Evolutionary conservation across 2,113 vertebrate species (phyloP).

Genomic region (Ondatra zibethicus): DNA sequence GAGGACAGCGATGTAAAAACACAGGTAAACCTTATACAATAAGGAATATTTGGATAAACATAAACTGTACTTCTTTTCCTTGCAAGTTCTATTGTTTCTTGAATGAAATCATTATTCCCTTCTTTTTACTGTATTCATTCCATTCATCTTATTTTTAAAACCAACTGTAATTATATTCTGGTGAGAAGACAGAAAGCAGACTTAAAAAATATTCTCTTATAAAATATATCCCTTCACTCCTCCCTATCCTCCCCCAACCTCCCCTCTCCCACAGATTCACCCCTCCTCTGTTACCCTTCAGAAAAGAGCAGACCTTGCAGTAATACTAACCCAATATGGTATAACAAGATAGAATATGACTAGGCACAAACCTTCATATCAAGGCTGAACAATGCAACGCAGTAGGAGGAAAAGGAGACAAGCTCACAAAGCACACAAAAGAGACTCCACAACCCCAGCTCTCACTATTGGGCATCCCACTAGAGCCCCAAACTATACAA

Average conservation of each 20-base stretch:
- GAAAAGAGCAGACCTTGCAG: background rate
- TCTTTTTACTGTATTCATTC: background rate
- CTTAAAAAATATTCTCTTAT: background rate
- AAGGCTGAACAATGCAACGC: background rate
- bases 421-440: background rate
- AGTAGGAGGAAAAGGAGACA: background rate
- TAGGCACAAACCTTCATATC: background rate
- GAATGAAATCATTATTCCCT: background rate
- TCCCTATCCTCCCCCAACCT: no score
- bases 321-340: background rate
- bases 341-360: background rate
- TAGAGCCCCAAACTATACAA: background rate
- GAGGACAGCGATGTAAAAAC: background rate
- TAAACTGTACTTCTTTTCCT: background rate
- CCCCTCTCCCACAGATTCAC: background rate
- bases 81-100: slow-evolving; percentile 22
- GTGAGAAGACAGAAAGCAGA: slow-evolving; percentile 25
- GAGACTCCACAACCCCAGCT: background rate
- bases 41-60: background rate
- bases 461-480: background rate
- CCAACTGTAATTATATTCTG: slow-evolving; percentile 34
- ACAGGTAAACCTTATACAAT: background rate
- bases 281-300: background rate
- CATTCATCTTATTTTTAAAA: slow-evolving; percentile 3
- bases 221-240: background rate